Percentiles rank a stretch among this genome's conserved stretches.
These are phyloP conservation scores for Tricholaema leucomelas DNA, from an alignment of 2,113 vertebrate species.

Conservation along the genomic window DNA sequence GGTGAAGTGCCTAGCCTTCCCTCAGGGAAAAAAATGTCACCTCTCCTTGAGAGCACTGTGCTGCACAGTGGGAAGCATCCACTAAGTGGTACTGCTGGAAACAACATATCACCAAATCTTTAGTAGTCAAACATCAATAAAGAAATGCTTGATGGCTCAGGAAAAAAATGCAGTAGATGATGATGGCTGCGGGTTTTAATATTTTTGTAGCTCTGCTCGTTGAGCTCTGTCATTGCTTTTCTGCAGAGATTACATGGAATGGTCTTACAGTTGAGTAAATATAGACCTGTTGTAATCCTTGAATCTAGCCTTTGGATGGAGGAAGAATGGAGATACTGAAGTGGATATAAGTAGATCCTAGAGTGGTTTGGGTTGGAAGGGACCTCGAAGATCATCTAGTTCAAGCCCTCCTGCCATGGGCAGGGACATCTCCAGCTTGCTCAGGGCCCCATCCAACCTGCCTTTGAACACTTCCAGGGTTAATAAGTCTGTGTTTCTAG, in stretches of 20 bases:
- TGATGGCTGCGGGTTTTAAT: background rate
- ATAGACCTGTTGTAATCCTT: background rate
- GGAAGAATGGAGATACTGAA: background rate
- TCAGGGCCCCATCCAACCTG: no score
- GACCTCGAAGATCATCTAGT: no score
- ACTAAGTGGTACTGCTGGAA: background rate
- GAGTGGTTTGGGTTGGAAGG: no score
- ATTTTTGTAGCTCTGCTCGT: background rate
- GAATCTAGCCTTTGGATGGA: background rate
- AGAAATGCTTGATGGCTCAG: background rate
- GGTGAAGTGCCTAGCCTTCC: background rate
- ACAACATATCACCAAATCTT: background rate
- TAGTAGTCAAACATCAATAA: background rate
- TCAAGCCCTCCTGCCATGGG: no score
- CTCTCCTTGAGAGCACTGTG: accelerated
- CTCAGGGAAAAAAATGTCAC: background rate
- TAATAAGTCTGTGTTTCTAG: background rate
- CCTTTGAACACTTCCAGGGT: no score
- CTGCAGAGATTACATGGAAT: background rate
- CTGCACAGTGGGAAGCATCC: background rate
- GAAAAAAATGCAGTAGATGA: background rate
- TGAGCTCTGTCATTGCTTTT: background rate
- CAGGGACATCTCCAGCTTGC: no score
- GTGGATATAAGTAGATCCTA: background rate
- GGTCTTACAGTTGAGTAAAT: background rate